Conservation (phyloP, 2,797 vertebrate species). For the Myripristis murdjan region DNA sequence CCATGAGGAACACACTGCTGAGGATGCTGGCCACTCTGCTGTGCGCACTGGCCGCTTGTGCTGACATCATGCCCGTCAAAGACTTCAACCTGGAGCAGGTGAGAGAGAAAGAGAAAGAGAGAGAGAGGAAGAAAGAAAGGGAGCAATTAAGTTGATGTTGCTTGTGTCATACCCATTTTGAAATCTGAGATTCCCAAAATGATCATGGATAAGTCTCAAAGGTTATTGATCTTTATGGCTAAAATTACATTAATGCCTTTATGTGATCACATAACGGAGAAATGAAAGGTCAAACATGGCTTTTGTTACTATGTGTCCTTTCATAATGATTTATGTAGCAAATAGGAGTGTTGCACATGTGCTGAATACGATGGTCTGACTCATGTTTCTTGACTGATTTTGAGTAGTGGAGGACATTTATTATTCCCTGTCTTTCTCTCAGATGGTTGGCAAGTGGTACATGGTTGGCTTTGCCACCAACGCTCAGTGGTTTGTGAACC, state of each 20-base stretch:
- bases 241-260: too few relatives aligned
- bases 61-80: conserved; percentile 71
- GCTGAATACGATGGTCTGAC: not conserved
- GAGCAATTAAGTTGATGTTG: too few relatives aligned
- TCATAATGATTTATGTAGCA: not conserved
- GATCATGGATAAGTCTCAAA: too few relatives aligned
- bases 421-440: conserved; percentile 2
- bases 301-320: not conserved
- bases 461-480: conserved; percentile 89
- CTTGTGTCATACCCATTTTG: too few relatives aligned
- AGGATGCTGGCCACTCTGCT: conserved; percentile 80
- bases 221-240: not conserved
- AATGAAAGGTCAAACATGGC: too few relatives aligned
- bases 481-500: conserved; percentile 88
- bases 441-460: conserved; percentile 93
- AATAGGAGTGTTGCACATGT: not conserved
- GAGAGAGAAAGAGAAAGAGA: conserved; percentile 48
- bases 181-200: too few relatives aligned
- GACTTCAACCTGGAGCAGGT: conserved; percentile 91
- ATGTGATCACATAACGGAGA: too few relatives aligned
- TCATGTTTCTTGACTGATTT: too few relatives aligned
- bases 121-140: too few relatives aligned
- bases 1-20: conserved; percentile 77
- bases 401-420: not conserved
- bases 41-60: conserved; percentile 70